Evolutionary conservation across 2,797 vertebrate species (phyloP).

Genomic region (Danio tinwini): DNA sequence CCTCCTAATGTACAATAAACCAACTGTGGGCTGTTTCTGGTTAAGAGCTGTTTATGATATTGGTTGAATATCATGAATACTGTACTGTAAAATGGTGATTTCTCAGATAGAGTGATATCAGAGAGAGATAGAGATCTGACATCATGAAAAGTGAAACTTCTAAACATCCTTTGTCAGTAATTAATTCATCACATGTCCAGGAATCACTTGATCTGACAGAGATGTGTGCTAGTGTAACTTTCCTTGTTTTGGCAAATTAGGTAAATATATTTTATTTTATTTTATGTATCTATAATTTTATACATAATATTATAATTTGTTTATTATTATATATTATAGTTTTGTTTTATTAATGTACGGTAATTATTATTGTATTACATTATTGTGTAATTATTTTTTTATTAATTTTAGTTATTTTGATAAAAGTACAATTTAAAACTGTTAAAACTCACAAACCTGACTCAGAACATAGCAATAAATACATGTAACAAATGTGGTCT

Average conservation of each 20-base stretch:
- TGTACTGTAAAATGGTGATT: constrained; percentile 16
- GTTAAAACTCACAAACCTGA: not conserved
- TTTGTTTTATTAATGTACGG: too few relatives aligned
- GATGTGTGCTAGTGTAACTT: not conserved
- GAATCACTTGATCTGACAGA: not conserved
- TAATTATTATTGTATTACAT: too few relatives aligned
- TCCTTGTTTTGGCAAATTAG: too few relatives aligned
- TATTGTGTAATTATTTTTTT: too few relatives aligned
- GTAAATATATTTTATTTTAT: too few relatives aligned
- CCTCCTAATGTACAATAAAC: constrained; percentile 26
- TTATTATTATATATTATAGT: too few relatives aligned
- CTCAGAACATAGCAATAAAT: too few relatives aligned
- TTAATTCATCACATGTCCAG: not conserved
- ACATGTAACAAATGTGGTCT: too few relatives aligned
- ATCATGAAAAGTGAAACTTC: not conserved
- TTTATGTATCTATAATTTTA: too few relatives aligned
- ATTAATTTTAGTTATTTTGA: not conserved
- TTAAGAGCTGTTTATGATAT: constrained; percentile 24
- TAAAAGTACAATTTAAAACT: not conserved
- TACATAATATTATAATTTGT: too few relatives aligned
- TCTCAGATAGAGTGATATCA: not conserved
- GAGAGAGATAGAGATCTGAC: too few relatives aligned
- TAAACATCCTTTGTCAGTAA: not conserved
- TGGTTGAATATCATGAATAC: not conserved
- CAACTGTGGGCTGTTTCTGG: constrained; percentile 36